phyloP scores from a whole-genome alignment of 1,140 invertebrate genomes.

The Drosophila watanabei region DNA sequence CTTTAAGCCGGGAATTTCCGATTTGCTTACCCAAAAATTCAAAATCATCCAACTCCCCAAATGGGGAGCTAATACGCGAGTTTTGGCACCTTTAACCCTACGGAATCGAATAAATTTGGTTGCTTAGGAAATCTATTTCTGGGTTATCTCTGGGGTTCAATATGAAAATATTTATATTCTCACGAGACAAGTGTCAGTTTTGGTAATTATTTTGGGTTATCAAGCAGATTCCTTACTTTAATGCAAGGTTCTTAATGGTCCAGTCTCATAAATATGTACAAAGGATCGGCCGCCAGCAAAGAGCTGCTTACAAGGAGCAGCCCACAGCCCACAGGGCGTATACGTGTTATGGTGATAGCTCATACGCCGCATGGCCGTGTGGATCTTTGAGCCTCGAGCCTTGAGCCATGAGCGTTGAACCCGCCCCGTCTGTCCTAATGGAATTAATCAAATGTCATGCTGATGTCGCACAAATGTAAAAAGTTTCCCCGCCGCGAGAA shows the following conservation, averaged over 20 bases:
- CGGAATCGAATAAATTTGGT: not conserved
- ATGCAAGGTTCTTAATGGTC: too few species aligned
- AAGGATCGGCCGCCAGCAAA: not conserved
- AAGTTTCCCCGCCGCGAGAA: conserved; percentile 24
- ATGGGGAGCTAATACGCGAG: not conserved
- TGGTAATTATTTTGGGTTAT: not conserved
- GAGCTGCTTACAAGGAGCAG: not conserved
- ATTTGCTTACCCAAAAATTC: conserved; percentile 18
- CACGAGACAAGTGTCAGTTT: not conserved
- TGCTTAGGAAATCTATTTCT: not conserved
- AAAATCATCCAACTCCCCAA: not conserved
- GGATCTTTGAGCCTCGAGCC: not conserved
- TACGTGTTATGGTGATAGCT: conserved; percentile 32
- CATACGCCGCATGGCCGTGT: conserved; percentile 29
- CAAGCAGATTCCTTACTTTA: too few species aligned
- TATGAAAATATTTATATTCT: not conserved
- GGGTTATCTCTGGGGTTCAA: not conserved
- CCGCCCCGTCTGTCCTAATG: conserved; percentile 40
- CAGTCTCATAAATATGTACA: conserved; percentile 3
- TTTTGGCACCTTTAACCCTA: not conserved
- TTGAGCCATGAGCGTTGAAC: conserved; percentile 22
- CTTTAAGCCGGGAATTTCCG: conserved; percentile 31
- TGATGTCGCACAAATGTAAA: conserved; percentile 57
- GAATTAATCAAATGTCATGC: conserved; percentile 74
- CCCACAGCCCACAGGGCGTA: conserved; percentile 9